These are phyloP conservation scores for Pachymerium ferrugineum DNA, from an alignment of 2,888 invertebrate species.

Conservation along the genomic window DNA sequence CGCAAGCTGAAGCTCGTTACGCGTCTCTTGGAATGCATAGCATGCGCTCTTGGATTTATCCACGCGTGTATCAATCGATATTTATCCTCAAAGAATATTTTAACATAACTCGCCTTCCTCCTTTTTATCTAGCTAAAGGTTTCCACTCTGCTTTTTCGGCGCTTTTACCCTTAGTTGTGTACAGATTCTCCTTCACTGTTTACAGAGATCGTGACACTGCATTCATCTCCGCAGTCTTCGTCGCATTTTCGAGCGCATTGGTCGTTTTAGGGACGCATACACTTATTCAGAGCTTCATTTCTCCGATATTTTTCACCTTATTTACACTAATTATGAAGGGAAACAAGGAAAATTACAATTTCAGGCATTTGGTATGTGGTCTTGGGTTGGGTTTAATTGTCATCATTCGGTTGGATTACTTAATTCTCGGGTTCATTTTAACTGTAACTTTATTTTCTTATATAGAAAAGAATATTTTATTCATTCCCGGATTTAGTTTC, in stretches of 20 bases:
- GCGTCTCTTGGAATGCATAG: background rate
- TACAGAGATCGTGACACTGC: constrained; percentile 31
- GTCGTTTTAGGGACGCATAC: constrained; percentile 31
- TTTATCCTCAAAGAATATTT: background rate
- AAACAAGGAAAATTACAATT: background rate
- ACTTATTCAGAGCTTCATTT: constrained; percentile 30
- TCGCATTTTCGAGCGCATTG: constrained; percentile 33
- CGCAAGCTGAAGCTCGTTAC: background rate
- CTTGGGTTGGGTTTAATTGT: constrained; percentile 8
- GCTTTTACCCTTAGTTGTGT: constrained; percentile 26
- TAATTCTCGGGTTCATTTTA: background rate
- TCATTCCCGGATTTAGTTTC: background rate
- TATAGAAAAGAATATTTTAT: background rate
- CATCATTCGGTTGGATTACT: constrained; percentile 12
- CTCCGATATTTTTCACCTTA: constrained; percentile 29
- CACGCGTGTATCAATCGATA: background rate
- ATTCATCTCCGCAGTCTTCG: constrained; percentile 28
- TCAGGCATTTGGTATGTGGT: constrained; percentile 1
- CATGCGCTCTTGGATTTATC: constrained; percentile 30
- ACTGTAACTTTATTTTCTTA: background rate
- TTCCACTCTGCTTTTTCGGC: constrained; percentile 32
- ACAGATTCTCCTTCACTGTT: constrained; percentile 29
- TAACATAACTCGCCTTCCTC: background rate
- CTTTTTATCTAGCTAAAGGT: constrained; percentile 27
- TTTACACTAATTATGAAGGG: constrained; percentile 15